Percentiles rank a stretch among this genome's conserved stretches.
Conservation (phyloP, 2,113 vertebrate genomes). For the Pachyramphus minor region DNA sequence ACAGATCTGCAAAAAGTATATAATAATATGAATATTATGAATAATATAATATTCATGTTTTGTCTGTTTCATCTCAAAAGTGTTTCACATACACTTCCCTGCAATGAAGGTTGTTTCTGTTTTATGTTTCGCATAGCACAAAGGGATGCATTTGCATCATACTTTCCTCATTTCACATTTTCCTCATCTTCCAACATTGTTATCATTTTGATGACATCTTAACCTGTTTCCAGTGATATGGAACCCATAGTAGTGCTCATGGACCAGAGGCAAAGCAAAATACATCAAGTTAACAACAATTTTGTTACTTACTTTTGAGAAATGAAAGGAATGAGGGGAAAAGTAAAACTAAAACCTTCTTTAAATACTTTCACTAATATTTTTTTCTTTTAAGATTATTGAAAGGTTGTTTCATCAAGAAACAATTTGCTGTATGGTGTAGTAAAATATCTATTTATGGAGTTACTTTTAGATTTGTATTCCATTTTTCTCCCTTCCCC, state of each 20-base stretch:
- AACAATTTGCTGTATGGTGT: background rate
- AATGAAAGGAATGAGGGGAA: background rate
- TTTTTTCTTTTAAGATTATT: background rate
- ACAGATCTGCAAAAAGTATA: background rate
- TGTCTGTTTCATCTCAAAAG: background rate
- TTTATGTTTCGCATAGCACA: conserved; percentile 20
- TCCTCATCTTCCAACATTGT: background rate
- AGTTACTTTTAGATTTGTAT: background rate
- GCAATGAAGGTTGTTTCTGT: background rate
- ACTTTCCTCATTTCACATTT: conserved; percentile 15
- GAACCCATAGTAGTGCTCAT: background rate
- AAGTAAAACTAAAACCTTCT: background rate
- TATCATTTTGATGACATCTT: conserved; percentile 22
- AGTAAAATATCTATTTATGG: background rate
- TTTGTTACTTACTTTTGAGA: background rate
- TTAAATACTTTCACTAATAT: background rate
- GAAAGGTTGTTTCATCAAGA: background rate
- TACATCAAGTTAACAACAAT: background rate
- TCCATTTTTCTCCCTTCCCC: background rate
- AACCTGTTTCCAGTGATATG: background rate
- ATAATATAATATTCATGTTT: background rate
- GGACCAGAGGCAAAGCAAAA: background rate
- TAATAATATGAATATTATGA: conserved; percentile 26
- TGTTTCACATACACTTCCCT: background rate
- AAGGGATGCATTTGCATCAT: background rate